phyloP scores from a whole-genome alignment of 1,140 invertebrate genomes.

The Anadara kagoshimensis region DNA sequence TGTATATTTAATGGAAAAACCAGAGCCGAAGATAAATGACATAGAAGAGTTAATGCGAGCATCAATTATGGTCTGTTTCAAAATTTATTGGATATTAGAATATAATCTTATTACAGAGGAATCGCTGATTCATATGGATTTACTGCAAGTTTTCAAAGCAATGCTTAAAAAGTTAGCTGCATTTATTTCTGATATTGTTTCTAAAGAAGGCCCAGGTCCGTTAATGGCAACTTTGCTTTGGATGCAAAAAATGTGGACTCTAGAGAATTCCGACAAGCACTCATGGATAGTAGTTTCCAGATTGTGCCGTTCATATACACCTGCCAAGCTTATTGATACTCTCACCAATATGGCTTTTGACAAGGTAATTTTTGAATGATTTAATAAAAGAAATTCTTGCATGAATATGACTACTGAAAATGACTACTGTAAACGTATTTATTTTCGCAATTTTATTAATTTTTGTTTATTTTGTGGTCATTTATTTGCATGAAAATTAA shows the following conservation, averaged over 20 bases:
- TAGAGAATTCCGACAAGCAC: background rate
- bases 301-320: conserved; percentile 22
- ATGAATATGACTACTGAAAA: too few relatives aligned
- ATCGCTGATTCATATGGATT: conserved; percentile 3
- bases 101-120: conserved; percentile 11
- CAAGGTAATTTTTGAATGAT: conserved; percentile 26
- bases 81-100: conserved; percentile 10
- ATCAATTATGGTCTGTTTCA: conserved; percentile 7
- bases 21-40: conserved; percentile 31
- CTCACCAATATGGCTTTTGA: conserved; percentile 31
- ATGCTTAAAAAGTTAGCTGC: conserved; percentile 20
- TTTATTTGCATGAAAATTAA: too few relatives aligned
- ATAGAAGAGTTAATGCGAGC: conserved; percentile 5
- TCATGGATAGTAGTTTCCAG: conserved; percentile 18
- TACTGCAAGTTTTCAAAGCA: conserved; percentile 15
- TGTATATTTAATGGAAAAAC: conserved; percentile 18
- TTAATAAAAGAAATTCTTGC: background rate
- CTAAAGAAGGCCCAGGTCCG: conserved; percentile 24
- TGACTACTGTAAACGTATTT: too few relatives aligned
- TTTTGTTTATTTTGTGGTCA: too few relatives aligned
- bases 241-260: conserved; percentile 23
- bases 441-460: too few relatives aligned
- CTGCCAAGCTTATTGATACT: conserved; percentile 31
- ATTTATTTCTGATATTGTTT: conserved; percentile 23
- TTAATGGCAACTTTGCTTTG: conserved; percentile 14